A percentile compares a stretch with the other conserved stretches of the same genome.
These are phyloP conservation scores for Apteryx mantelli DNA, from an alignment of 2,113 vertebrate genomes.

Conservation along the genomic window DNA sequence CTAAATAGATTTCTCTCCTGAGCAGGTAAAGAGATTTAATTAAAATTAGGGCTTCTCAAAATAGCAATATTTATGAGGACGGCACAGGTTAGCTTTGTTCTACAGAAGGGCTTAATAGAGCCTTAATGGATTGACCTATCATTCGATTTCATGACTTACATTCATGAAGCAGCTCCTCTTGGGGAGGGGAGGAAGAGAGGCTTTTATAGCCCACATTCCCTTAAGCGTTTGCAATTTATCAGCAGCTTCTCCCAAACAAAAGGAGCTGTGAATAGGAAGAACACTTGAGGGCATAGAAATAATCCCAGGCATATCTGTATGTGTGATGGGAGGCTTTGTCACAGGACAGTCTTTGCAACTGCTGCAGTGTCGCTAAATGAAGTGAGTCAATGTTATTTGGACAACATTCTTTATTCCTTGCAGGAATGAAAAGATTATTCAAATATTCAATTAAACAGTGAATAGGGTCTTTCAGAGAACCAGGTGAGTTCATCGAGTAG, in stretches of 20 bases:
- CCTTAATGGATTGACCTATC: constrained; percentile 95
- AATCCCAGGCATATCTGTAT: constrained; percentile 76
- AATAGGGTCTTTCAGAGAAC: constrained; percentile 91
- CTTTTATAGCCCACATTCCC: constrained; percentile 87
- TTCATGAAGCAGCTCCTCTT: constrained; percentile 85
- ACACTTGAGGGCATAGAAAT: constrained; percentile 88
- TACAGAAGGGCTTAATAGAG: constrained; percentile 91
- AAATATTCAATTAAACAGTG: constrained; percentile 99
- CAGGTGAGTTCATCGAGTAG: constrained; percentile 82
- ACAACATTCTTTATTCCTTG: constrained; percentile 96
- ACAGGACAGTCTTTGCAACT: constrained; percentile 88
- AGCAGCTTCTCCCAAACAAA: constrained; percentile 91
- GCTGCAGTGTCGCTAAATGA: constrained; percentile 80
- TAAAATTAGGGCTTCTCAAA: constrained; percentile 93
- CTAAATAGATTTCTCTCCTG: constrained; percentile 85
- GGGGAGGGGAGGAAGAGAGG: constrained; percentile 80
- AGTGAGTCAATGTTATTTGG: constrained; percentile 93
- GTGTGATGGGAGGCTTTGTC: constrained; percentile 82
- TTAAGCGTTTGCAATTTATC: constrained; percentile 96
- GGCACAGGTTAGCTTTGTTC: constrained; percentile 90
- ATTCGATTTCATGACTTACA: constrained; percentile 87
- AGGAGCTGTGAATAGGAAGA: constrained; percentile 89
- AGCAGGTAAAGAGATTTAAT: constrained; percentile 95
- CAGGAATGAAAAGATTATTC: constrained; percentile 98
- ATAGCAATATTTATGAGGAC: constrained; percentile 91